phyloP scores from a whole-genome alignment of 2,113 vertebrate species.

The Cynoglossus semilaevis region DNA sequence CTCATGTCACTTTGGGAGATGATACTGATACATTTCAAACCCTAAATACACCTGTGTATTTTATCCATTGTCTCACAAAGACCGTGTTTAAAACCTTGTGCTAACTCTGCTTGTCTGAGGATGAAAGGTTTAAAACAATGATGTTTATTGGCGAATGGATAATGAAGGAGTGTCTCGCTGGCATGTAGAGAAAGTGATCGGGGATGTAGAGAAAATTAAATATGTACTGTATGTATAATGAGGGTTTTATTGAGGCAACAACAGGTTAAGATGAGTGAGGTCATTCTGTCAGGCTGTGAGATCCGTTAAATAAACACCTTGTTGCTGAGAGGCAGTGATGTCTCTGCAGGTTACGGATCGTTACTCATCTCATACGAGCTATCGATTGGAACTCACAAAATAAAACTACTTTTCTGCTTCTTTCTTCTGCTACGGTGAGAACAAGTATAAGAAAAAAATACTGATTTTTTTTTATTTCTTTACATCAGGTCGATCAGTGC shows the following conservation, averaged over 20 bases:
- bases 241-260: background rate
- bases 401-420: background rate
- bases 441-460: too few species aligned
- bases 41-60: background rate
- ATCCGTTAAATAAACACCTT: conserved; percentile 18
- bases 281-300: conserved; percentile 23
- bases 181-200: background rate
- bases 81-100: conserved; percentile 3
- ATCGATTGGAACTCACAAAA: background rate
- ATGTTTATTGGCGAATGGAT: conserved; percentile 32
- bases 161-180: conserved; percentile 24
- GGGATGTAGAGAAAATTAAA: conserved; percentile 1
- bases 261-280: conserved; percentile 16
- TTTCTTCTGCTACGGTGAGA: background rate
- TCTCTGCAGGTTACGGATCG: background rate
- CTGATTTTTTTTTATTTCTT: too few species aligned
- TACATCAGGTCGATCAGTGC: too few species aligned
- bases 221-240: background rate
- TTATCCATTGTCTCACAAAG: background rate
- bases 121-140: background rate
- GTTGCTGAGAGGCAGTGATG: background rate
- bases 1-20: too few species aligned
- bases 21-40: too few species aligned
- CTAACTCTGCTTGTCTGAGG: conserved; percentile 2
- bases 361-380: background rate